These are phyloP conservation scores for Acrobeloides nanus DNA, from an alignment of 2,888 invertebrate species.

Conservation along the genomic window DNA sequence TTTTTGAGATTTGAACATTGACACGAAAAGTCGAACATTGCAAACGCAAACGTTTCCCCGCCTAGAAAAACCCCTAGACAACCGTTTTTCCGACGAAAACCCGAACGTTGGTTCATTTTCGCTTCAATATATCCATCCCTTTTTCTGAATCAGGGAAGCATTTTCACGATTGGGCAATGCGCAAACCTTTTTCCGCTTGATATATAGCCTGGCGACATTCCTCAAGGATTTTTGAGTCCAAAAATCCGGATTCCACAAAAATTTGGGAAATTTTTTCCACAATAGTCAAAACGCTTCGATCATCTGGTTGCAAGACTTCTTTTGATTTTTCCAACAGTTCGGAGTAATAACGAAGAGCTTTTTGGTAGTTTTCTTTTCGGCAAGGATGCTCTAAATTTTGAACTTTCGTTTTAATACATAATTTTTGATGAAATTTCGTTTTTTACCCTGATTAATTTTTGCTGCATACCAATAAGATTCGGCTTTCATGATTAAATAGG, in stretches of 20 bases:
- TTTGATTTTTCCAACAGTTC: constrained; percentile 18
- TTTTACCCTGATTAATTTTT: constrained; percentile 14
- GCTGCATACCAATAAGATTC: constrained; percentile 31
- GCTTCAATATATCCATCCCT: too few relatives aligned
- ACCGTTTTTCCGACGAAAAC: too few relatives aligned
- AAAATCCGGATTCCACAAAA: constrained; percentile 20
- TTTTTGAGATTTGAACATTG: too few relatives aligned
- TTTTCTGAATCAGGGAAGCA: too few relatives aligned
- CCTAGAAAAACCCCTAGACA: too few relatives aligned
- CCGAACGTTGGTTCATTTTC: too few relatives aligned
- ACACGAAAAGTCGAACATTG: too few relatives aligned
- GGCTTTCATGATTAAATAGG: constrained; percentile 24
- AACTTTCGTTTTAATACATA: too few relatives aligned
- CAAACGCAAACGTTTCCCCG: too few relatives aligned
- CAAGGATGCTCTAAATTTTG: constrained; percentile 16
- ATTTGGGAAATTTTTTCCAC: constrained; percentile 26
- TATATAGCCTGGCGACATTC: constrained; percentile 14
- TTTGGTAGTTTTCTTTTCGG: constrained; percentile 15
- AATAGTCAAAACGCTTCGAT: constrained; percentile 24
- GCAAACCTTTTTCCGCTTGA: constrained; percentile 23
- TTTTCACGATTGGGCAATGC: too few relatives aligned
- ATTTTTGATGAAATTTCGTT: background rate
- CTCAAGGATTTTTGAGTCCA: constrained; percentile 12
- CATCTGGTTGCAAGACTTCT: constrained; percentile 15
- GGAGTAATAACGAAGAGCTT: constrained; percentile 18